Base-by-base conservation (phyloP, 2,113 vertebrate species). In the Typhlomys cinereus region DNA sequence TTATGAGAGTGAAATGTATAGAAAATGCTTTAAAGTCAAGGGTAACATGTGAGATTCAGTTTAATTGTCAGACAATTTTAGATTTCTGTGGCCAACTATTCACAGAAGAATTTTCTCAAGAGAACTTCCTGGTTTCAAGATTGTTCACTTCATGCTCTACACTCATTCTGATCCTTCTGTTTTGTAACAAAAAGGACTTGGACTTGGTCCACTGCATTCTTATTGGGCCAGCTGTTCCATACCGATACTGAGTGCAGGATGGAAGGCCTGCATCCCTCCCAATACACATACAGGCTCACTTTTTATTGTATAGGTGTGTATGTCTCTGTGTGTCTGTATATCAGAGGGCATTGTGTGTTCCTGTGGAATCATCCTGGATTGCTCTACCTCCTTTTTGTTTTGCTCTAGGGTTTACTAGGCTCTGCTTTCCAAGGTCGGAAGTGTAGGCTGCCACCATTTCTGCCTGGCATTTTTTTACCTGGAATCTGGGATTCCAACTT, bases 11-110 rank as follows among this genome's bases (percentile, higher is more conserved):
- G 74, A 91, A 82, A 81, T 70, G 41, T 52, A 82, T 61, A 93
- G 54, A 94, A 95, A 95, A 89, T 87, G 20, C 66, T 76, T 64
- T 76, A 81, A 81, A 34, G 17, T 93, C 74, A 78, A 36, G 31
- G 34, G 12, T 87, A 27, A 78, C 41, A 57, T 59, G 36, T 93
- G 54, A 79, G 44, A 88, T 92, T 92, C 50, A n/a, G 12, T 81
- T 61, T 50, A 90, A 84, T 41, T 75, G 29, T 84, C 70, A 73
- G 61, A 11, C 76, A 91, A 82, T 27, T 91, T 93, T 64, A 66
- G 39, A 88, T 93, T 94, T 84, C 44, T 25, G 27, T 89, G 85
- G 34, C 29, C 70, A 93, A 34, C 57, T 85, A 75, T n/a, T 66
- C 44, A 92, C 61, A 71, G 41, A 78, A 79, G 39, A 93, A 75